phyloP scores from a whole-genome alignment of 2,797 vertebrate genomes.

The Rallus crepitans region DNA sequence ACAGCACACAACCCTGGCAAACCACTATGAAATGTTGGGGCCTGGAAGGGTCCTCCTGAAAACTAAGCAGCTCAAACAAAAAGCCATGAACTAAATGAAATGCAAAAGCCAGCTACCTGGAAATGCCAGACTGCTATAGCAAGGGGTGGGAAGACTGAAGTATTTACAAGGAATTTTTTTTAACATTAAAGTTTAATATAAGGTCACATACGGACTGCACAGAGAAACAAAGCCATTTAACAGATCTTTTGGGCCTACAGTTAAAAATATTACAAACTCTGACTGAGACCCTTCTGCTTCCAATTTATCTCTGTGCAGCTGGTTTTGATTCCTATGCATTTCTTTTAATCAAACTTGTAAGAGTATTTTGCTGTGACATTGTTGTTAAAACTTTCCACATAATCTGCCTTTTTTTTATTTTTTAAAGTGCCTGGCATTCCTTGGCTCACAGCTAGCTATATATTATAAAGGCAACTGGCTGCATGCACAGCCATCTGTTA shows the following conservation, averaged over 20 bases:
- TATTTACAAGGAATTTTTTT: not conserved
- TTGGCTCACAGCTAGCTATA: not conserved
- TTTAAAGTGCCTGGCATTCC: slow-evolving; percentile 37
- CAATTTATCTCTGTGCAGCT: not conserved
- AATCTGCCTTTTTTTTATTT: not conserved
- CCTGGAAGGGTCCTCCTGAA: not conserved
- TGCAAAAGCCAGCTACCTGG: not conserved
- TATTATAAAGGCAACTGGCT: not conserved
- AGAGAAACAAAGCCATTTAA: not conserved
- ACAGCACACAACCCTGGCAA: not conserved
- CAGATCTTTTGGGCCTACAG: not conserved
- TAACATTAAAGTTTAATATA: not conserved
- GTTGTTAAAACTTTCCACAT: not conserved
- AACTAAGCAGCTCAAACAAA: not conserved
- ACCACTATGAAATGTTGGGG: not conserved
- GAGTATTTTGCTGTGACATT: not conserved
- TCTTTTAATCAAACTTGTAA: not conserved
- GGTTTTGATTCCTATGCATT: not conserved
- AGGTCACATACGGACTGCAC: not conserved
- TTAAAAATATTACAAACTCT: not conserved
- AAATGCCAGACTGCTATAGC: not conserved
- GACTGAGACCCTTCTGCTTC: not conserved
- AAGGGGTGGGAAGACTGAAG: not conserved
- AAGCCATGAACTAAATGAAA: not conserved
- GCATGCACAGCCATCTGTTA: slow-evolving; percentile 3